Base-by-base conservation (phyloP, 2,888 invertebrate species). In the Congeria kusceri region DNA sequence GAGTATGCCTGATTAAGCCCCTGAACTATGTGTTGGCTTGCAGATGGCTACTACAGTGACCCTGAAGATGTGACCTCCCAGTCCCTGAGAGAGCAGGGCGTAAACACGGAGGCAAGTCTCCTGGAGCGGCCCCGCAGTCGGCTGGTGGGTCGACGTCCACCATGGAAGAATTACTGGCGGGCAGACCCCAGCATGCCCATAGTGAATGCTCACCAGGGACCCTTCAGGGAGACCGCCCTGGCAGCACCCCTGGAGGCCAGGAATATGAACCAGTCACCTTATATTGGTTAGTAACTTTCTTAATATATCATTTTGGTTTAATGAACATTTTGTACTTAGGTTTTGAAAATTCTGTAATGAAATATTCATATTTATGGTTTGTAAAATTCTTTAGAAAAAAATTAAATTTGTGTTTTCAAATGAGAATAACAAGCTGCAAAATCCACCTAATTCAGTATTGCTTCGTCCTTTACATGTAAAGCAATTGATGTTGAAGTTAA, bases 151-250 rank as follows among this genome's bases (percentile, higher is more conserved):
- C 70, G 77, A 11, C 79, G 77, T n/a, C 90, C 90, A 25, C 77
- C 80, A 3, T 91, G 91, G 91, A 87, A 84, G 66, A 87, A 86
- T 67, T 92, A 92, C 80, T 93, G 92, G 92, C 71, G 84, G 25
- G 88, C 74, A 44, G 90, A 92, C 23, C 92, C 92, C 3, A 67
- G 80, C 5, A 67, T 89, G 66, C 79, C 87, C 2, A 87, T 88
- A 15, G 82, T 88, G 7, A 83, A 73, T 46, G 77, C 72, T 62
- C 70, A 70, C 44, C 82, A 80, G 56, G 77, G 84, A 0, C 86
- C 86, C 7, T 91, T 90, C 74, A 83, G 89, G 65, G 91, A 91
- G 66, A 91, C 90, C 3, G 86, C 88, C 9, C 71, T 88, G 15
- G 88, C 89, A 62, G 89, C 89, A 20, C 91, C 91, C 0, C 68